Base-by-base conservation (phyloP, 2,113 vertebrate species). In the Dendrocopos noguchii region DNA sequence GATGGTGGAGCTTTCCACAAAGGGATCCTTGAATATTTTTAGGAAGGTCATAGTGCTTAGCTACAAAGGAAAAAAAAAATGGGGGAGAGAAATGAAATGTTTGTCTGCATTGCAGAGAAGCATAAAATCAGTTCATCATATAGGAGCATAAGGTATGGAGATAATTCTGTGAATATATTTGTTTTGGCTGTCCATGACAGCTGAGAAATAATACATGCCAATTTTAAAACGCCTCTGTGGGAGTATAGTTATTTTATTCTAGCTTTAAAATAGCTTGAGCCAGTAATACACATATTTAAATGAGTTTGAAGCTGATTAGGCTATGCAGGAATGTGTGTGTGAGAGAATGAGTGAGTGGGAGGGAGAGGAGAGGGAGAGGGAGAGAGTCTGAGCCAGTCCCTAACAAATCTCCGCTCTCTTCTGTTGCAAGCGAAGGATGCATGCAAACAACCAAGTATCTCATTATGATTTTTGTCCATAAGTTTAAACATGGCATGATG, bases 61-160 rank as follows among this genome's bases (percentile, higher is more conserved):
- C 55, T 87, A 46, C 6, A 60, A 73, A 59, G 74, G 72, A 73
- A 55, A 66, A 64, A 33, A 27, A 55, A 27, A 29, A 50, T n/a
- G 56, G 29, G 39, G 9, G 19, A 33, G 4, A 74, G 8, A 91
- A 65, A 79, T 66, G n/a, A 94, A 80, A 85, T 90, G 39, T 90
- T 94, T 96, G 59, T 84, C 95, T 97, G 92, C 95, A 88, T 95
- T 97, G 94, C 89, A 75, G 90, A 91, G 88, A 76, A 84, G 12
- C 88, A 91, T 94, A 91, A 96, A 97, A 92, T 83, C 76, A 90
- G 67, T 60, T 90, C 31, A 39, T 90, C 65, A 27, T 34, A 57
- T 61, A 80, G 57, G 47, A 95, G 31, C 36, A 60, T 60, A 91
- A 80, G 9, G 16, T 91, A 81, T 75, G 7, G 66, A 87, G 25